phyloP scores from a whole-genome alignment of 2,888 invertebrate species.

The Hoplodrina ambigua region DNA sequence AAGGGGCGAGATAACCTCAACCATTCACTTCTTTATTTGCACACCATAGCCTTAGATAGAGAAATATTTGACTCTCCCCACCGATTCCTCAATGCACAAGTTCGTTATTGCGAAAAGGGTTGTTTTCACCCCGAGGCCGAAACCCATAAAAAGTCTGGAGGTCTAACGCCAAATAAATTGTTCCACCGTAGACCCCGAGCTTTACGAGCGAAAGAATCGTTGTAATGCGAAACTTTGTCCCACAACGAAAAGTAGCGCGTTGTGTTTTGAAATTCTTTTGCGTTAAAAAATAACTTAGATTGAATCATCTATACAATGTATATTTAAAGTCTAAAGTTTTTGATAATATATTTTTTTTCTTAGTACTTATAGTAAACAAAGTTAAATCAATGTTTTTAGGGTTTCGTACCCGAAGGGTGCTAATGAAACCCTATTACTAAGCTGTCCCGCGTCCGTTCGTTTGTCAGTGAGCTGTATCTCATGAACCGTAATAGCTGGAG shows the following conservation, averaged over 20 bases:
- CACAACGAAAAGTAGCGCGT: conserved; percentile 14
- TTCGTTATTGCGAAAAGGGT: conserved; percentile 64
- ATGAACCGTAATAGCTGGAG: too few relatives aligned
- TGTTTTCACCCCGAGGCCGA: conserved; percentile 49
- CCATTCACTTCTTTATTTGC: conserved; percentile 51
- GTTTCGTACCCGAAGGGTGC: too few relatives aligned
- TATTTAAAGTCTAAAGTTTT: neutral
- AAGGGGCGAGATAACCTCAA: conserved; percentile 38
- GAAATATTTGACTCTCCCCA: conserved; percentile 54
- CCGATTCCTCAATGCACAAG: conserved; percentile 56
- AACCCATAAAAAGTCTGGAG: conserved; percentile 57
- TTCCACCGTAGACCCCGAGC: conserved; percentile 56
- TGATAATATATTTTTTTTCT: neutral
- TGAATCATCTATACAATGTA: neutral
- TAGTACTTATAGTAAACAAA: too few relatives aligned
- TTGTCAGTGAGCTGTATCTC: too few relatives aligned
- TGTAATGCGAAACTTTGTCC: conserved; percentile 49
- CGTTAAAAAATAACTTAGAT: conserved; percentile 20
- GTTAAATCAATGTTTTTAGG: neutral
- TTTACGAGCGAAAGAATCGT: conserved; percentile 67
- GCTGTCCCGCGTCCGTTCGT: too few relatives aligned
- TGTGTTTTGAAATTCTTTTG: conserved; percentile 25
- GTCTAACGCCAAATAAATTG: conserved; percentile 79
- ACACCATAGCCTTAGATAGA: conserved; percentile 54
- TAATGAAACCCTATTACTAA: too few relatives aligned